Conservation (phyloP, 1,140 invertebrate species). For the Lasaia peninsularis region DNA sequence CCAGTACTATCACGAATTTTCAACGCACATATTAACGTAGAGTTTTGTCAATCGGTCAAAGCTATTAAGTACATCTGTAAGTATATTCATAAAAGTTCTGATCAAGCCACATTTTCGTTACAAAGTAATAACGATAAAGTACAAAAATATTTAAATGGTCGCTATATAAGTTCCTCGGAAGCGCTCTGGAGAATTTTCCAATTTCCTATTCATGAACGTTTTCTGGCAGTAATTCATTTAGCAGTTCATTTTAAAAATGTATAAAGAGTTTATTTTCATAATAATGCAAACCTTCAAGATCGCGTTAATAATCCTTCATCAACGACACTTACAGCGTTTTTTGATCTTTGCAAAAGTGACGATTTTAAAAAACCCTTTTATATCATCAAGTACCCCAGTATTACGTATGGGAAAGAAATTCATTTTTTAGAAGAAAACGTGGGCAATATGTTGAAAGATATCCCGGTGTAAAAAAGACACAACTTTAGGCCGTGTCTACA, state of each 20-base stretch:
- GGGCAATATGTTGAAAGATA: slow-evolving; percentile 24
- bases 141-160: slow-evolving; percentile 28
- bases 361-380: slow-evolving; percentile 50
- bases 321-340: slow-evolving; percentile 65
- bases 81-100: slow-evolving; percentile 22
- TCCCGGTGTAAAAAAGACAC: slow-evolving; percentile 28
- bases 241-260: slow-evolving; percentile 64
- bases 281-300: slow-evolving; percentile 18
- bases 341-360: slow-evolving; percentile 45
- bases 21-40: slow-evolving; percentile 39
- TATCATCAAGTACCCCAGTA: slow-evolving; percentile 54
- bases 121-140: slow-evolving; percentile 29
- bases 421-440: slow-evolving; percentile 26
- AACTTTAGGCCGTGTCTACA: slow-evolving; percentile 25
- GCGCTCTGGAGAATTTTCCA: slow-evolving; percentile 65
- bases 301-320: slow-evolving; percentile 32
- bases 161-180: slow-evolving; percentile 64
- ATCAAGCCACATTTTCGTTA: slow-evolving; percentile 34
- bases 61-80: slow-evolving; percentile 24
- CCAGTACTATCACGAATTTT: slow-evolving; percentile 50
- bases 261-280: slow-evolving; percentile 57
- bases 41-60: slow-evolving; percentile 21
- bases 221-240: slow-evolving; percentile 61
- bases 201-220: slow-evolving; percentile 62
- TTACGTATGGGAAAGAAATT: slow-evolving; percentile 42